Evolutionary conservation across 2,888 invertebrate genomes (phyloP), one percentile per base, ranked within the genome.

Genomic region (Synanthedon myopaeformis): DNA sequence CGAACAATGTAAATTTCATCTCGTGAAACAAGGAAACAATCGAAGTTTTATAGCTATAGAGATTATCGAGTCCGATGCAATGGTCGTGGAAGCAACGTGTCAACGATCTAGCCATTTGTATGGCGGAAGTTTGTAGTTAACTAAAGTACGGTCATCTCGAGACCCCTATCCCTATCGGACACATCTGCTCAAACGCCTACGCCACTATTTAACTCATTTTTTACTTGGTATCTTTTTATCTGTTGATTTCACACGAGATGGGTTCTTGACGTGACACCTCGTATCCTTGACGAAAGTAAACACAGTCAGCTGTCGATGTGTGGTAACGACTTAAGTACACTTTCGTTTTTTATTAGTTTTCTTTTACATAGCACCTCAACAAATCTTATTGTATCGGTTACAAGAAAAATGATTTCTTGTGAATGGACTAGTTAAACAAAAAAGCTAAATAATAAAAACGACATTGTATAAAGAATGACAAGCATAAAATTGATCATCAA

Each of bases 101-200:
- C 77, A 67, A 64, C 68, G 65, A 54, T 60, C 61, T 67, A 66
- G 69, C 69, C 67, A 65, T 58, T 65, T 67, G 66, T 70, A 72
- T 71, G 69, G 66, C 85, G 85, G 85, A 86, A 84, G 83, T 79
- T 63, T 67, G 70, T 76, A 82, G 84, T 86, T 86, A 82, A 79
- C 74, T 74, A 74, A 80, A 79, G 76, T 74, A 73, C 79, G 81
- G 83, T 82, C 82, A 84, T 72, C 70, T 67, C 74, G 78, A 72
- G 35, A 35, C 35, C 35, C 35, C 35, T 35, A 35, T 76, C 79
- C 74, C 72, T 68, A 65, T 65, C 35, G 3, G 35, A 65, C 63
- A 64, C 77, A 76, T 74, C 74, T 76, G 51, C 14, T 69, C 35
- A 35, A 61, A 72, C 79, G 75, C 83, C 81, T 66, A 84, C 84